These are phyloP conservation scores for Coleophora deauratella DNA, from an alignment of 2,888 invertebrate species.

Conservation along the genomic window DNA sequence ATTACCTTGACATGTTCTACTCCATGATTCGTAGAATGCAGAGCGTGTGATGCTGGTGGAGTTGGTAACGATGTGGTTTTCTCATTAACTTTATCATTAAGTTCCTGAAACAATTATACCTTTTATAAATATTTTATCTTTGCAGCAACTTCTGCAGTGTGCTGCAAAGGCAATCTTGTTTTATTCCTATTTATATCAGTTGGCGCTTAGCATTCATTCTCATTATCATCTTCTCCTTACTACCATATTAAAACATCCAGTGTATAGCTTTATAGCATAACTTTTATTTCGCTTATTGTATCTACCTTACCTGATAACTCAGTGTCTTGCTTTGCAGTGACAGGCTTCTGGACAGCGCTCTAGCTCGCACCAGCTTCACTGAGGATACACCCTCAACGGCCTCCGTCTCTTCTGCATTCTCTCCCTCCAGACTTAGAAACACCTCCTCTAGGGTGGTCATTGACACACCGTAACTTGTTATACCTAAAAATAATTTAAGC, in stretches of 20 bases:
- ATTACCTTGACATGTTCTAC: constrained; percentile 68
- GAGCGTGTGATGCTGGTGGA: constrained; percentile 58
- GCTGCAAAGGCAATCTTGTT: too few species aligned
- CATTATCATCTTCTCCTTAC: too few species aligned
- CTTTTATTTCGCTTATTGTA: too few species aligned
- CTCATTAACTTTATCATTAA: constrained; percentile 63
- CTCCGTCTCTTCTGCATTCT: constrained; percentile 79
- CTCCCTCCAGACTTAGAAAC: constrained; percentile 84
- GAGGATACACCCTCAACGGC: constrained; percentile 82
- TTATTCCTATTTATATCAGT: too few species aligned
- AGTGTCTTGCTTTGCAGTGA: constrained; percentile 83
- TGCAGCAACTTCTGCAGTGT: too few species aligned
- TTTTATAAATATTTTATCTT: too few species aligned
- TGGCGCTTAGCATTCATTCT: too few species aligned
- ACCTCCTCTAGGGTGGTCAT: constrained; percentile 93
- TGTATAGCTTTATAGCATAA: too few species aligned
- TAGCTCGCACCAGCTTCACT: constrained; percentile 81
- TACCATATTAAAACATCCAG: too few species aligned
- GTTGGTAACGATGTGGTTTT: constrained; percentile 56
- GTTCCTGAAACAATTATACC: constrained; percentile 53
- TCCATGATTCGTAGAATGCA: constrained; percentile 67
- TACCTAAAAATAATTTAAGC: constrained; percentile 49
- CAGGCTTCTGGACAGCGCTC: constrained; percentile 80
- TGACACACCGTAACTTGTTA: constrained; percentile 89
- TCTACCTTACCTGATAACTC: constrained; percentile 73